These are phyloP conservation scores for Arbacia lixula DNA, from an alignment of 53 echinoderm and acorn worm species.

Conservation along the genomic window DNA sequence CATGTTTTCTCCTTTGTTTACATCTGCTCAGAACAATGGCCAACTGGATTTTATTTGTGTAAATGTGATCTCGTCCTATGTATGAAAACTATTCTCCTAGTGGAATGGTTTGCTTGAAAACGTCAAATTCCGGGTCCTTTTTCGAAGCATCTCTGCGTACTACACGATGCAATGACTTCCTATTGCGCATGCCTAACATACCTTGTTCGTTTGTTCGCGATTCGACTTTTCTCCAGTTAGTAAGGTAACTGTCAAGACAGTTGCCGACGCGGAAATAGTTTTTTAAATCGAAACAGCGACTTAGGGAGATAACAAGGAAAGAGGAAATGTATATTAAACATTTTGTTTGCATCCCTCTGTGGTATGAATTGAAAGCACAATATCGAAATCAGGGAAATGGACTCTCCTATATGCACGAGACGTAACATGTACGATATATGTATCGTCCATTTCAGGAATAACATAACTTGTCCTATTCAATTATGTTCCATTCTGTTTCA, in stretches of 20 bases:
- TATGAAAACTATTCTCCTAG: neutral
- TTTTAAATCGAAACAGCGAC: too few species aligned
- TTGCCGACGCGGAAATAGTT: conserved; percentile 24
- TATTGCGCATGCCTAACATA: conserved; percentile 56
- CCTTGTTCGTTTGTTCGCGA: conserved; percentile 36
- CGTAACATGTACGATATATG: too few species aligned
- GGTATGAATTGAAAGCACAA: too few species aligned
- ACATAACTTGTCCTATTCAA: too few species aligned
- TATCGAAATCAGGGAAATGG: too few species aligned
- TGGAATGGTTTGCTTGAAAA: conserved; percentile 4
- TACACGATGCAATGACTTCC: conserved; percentile 30
- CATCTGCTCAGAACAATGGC: conserved; percentile 21
- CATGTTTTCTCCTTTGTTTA: conserved; percentile 13
- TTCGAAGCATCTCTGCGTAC: neutral
- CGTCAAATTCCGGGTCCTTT: conserved; percentile 26
- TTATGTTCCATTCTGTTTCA: too few species aligned
- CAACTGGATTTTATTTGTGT: neutral
- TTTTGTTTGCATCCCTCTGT: too few species aligned
- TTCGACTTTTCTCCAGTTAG: conserved; percentile 1
- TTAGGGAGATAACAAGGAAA: neutral
- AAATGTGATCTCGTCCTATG: neutral
- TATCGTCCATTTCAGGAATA: too few species aligned
- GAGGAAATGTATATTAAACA: conserved; percentile 21
- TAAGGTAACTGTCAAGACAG: too few species aligned
- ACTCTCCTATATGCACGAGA: too few species aligned